Evolutionary conservation across 2,888 invertebrate species (phyloP), one percentile per base, ranked within the genome.

Genomic region (Saturnia pavonia): DNA sequence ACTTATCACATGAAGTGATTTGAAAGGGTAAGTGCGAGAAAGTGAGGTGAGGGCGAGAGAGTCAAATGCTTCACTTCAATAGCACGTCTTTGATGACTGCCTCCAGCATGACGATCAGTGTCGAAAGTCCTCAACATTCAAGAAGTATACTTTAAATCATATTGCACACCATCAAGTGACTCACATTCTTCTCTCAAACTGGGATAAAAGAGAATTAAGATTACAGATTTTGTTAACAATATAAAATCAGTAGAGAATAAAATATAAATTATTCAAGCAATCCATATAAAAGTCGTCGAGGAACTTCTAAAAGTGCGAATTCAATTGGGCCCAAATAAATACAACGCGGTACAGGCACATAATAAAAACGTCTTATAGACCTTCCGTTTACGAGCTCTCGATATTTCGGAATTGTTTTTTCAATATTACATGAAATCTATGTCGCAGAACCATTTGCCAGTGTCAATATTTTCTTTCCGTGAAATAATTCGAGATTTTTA

Each of bases 331-430:
- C 65, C 65, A 40, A 65, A 65, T 40, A 65, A n/a, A 65, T 65
- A 65, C 65, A 40, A 9, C 65, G 34, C 65, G 65, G 40, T 65
- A 11, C n/a, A 40, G 12, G 60, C 12, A 25, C 16, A 63, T 65
- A 65, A 65, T 40, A 65, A 65, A 65, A 65, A 34, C 65, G 65
- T 40, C 65, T 65, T 9, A 14, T 1, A 34, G 63, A 34, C 65
- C 40, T 40, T 65, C 65, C 65, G 40, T 40, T 40, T 65, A 65
- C 65, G 65, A 65, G 65, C 16, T n/a, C 65, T 40, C 65, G 65
- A 65, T 40, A 65, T 65, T 65, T 65, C 65, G 34, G 19, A 65
- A 65, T 34, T 65, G 65, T 65, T 65, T 65, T 65, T 65, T n/a
- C n/a, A n/a, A n/a, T n/a, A n/a, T n/a, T n/a, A n/a, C n/a, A n/a